Evolutionary conservation across 2,888 invertebrate species (phyloP).

Genomic region (Phytoseiulus persimilis): DNA sequence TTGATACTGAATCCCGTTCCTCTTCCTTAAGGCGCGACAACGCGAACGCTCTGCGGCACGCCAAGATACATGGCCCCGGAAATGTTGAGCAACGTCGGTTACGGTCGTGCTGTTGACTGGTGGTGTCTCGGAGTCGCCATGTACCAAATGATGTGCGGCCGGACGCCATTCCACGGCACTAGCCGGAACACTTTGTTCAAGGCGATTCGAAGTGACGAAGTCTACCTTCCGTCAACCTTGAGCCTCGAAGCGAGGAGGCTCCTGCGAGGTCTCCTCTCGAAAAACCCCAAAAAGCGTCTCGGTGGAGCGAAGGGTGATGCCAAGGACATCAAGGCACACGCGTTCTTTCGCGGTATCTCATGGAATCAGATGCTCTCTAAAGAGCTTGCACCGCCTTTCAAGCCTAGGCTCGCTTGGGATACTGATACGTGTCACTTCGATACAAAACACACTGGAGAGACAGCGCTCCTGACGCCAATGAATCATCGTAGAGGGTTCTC

Average conservation of each 20-base stretch:
- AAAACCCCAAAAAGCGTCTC: constrained; percentile 72
- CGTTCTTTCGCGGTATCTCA: constrained; percentile 88
- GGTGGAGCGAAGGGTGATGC: constrained; percentile 94
- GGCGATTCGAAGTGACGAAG: constrained; percentile 84
- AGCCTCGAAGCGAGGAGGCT: constrained; percentile 77
- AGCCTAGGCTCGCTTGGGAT: constrained; percentile 58
- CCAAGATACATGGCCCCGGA: constrained; percentile 93
- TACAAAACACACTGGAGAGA: too few relatives aligned
- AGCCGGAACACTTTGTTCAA: constrained; percentile 96
- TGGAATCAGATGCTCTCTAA: constrained; percentile 88
- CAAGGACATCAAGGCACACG: constrained; percentile 83
- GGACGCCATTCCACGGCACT: constrained; percentile 91
- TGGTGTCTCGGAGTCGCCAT: constrained; percentile 97
- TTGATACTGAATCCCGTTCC: too few relatives aligned
- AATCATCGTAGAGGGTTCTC: too few relatives aligned
- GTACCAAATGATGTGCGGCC: constrained; percentile 99
- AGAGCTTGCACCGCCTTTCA: constrained; percentile 85
- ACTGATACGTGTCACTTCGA: too few relatives aligned
- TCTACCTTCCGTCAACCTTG: constrained; percentile 78
- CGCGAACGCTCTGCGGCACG: constrained; percentile 94
- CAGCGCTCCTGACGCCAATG: too few relatives aligned
- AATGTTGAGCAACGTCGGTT: constrained; percentile 90
- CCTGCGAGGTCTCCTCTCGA: constrained; percentile 76
- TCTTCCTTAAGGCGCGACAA: constrained; percentile 63
- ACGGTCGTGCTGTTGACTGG: constrained; percentile 91